phyloP scores from a whole-genome alignment of 2,113 vertebrate genomes.

The Taxidea taxus region DNA sequence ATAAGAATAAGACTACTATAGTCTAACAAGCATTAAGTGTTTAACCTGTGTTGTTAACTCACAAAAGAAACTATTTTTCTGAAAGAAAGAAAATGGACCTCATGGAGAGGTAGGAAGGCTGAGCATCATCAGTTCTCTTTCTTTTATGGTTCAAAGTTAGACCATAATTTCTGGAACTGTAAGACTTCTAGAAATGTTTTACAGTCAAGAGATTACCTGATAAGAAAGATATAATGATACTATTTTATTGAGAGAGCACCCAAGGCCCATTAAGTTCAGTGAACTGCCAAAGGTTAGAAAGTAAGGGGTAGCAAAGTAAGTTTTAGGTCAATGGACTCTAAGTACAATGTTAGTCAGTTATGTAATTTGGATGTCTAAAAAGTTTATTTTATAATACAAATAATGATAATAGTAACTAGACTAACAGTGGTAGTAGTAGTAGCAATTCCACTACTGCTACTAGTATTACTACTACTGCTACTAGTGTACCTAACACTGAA shows the following conservation, averaged over 20 bases:
- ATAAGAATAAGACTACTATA: not conserved
- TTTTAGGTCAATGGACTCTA: not conserved
- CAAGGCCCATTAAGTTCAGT: not conserved
- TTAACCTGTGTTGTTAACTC: slow-evolving; percentile 1
- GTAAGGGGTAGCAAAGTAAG: not conserved
- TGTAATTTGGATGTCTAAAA: not conserved
- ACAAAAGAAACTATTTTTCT: not conserved
- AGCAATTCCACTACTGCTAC: not conserved
- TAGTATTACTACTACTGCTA: not conserved
- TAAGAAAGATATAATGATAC: not conserved
- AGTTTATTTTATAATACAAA: not conserved
- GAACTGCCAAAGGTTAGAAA: not conserved
- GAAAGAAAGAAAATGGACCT: not conserved
- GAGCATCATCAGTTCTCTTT: not conserved
- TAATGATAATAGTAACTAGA: not conserved
- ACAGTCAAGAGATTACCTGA: not conserved
- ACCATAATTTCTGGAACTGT: not conserved
- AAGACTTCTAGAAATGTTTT: slow-evolving; percentile 29
- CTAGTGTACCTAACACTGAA: not conserved
- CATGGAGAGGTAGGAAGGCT: no score
- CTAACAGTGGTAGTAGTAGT: not conserved
- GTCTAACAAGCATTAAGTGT: not conserved
- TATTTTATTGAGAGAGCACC: not conserved
- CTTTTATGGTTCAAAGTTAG: not conserved
- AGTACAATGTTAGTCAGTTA: not conserved